Evolutionary conservation across 2,113 vertebrate species (phyloP).

Genomic region (Narcine bancroftii): DNA sequence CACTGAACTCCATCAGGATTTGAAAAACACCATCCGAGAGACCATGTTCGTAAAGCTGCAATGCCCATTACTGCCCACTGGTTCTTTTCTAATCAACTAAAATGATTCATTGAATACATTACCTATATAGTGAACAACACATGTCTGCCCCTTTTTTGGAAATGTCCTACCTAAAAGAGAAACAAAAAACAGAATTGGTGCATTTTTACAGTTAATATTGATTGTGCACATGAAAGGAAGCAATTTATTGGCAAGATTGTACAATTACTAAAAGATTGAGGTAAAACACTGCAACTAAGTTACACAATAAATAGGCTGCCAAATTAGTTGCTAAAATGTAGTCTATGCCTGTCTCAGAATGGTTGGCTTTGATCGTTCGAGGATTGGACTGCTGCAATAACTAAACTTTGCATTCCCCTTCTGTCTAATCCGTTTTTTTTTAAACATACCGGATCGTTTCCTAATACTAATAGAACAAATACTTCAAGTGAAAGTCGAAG

Average conservation of each 20-base stretch:
- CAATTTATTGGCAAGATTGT: background rate
- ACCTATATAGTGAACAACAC: constrained; percentile 97
- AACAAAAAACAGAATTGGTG: background rate
- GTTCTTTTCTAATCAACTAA: background rate
- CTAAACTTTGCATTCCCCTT: background rate
- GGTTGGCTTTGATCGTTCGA: too few relatives aligned
- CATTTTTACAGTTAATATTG: background rate
- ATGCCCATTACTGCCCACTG: constrained; percentile 8
- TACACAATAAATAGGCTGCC: constrained; percentile 11
- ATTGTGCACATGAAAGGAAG: background rate
- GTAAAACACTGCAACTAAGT: background rate
- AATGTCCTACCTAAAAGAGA: constrained; percentile 79
- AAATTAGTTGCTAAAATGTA: constrained; percentile 5
- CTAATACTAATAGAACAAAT: background rate
- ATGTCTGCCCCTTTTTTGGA: constrained; percentile 95
- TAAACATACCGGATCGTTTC: background rate
- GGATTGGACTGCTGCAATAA: background rate
- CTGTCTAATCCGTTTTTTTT: background rate
- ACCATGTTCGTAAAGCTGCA: background rate
- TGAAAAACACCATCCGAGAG: background rate
- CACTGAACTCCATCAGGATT: background rate
- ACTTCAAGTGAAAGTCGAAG: background rate
- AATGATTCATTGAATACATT: constrained; percentile 44
- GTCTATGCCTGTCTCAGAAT: background rate
- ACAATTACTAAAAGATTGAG: background rate